Percentiles rank a stretch among this genome's conserved stretches.
Evolutionary conservation across 2,888 invertebrate species (phyloP).

Genomic region (Phymatocera aterrima): DNA sequence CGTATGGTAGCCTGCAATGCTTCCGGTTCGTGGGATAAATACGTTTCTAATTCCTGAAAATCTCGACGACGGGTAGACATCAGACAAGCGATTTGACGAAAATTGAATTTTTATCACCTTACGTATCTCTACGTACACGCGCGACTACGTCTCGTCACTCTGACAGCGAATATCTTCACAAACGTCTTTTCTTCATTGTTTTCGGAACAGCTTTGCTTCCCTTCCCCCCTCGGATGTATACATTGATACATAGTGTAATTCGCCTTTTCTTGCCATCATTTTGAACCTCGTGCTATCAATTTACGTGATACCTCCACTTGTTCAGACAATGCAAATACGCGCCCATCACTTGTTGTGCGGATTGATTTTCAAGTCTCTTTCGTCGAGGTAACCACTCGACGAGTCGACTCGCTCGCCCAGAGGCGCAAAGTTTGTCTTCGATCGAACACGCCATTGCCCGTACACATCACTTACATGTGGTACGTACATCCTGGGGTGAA

Average conservation of each 20-base stretch:
- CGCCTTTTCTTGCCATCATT: too few species aligned
- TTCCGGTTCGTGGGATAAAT: slow-evolving; percentile 35
- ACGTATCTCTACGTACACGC: neutral
- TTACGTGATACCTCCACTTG: neutral
- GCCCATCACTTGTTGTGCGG: slow-evolving; percentile 34
- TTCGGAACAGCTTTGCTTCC: neutral
- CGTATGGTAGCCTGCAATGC: neutral
- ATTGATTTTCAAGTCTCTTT: slow-evolving; percentile 26
- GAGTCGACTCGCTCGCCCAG: neutral
- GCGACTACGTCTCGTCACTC: neutral
- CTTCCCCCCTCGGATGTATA: neutral
- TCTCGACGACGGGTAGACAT: slow-evolving; percentile 3
- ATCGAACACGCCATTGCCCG: slow-evolving; percentile 12
- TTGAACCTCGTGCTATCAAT: neutral
- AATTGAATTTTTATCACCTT: slow-evolving; percentile 37
- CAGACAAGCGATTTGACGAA: slow-evolving; percentile 5
- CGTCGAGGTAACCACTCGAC: neutral
- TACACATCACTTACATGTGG: slow-evolving; percentile 71
- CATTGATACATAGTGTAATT: neutral
- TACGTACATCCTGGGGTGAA: slow-evolving; percentile 69
- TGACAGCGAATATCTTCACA: neutral
- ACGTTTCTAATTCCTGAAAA: slow-evolving; percentile 38
- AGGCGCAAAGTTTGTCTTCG: slow-evolving; percentile 29
- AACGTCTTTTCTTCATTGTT: slow-evolving; percentile 4
- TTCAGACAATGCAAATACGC: neutral